Base-by-base conservation (phyloP, 2,888 invertebrate species). In the Ochropleura leucogaster region DNA sequence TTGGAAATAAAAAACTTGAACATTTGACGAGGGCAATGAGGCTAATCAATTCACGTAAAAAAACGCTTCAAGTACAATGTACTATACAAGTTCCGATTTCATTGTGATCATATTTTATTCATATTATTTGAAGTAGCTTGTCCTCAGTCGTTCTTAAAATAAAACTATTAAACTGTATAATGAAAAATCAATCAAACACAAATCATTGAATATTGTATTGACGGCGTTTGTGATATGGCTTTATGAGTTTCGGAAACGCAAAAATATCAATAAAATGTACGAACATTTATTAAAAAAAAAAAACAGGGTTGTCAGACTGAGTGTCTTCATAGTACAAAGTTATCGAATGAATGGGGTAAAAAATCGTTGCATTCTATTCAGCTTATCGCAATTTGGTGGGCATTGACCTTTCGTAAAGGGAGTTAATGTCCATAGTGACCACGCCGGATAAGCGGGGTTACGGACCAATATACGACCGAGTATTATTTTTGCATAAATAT, bases 401-500 rank as follows among this genome's bases (percentile, higher is more conserved):
- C 60, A 40, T 72, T 72, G 80, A 68, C 84, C 80, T 65, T 65
- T 65, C 59, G 57, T 55, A 71, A 60, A 80, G 74, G 51, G 65
- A 66, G 14, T 62, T 62, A 69, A 84, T 66, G 68, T 44, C 40
- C 47, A 62, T 73, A 80, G 68, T 73, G 65, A 79, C 60, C 20
- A 79, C 64, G 42, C 57, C 53, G 73, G 53, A 53, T 47, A 68
- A 62, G 51, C 64, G 44, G 60, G 49, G 65, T 55, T 64, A 44
- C 49, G 60, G 68, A 53, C 74, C 72, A 68, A 80, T 84, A 74
- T 55, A 74, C 75, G 62, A 73, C 64, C 60, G 46, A 46, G 65
- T 67, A 82, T 79, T 83, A 79, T 83, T 82, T 87, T 82, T 75
- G 77, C 79, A 87, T 85, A 82, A 82, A 85, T 77, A 77, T 74